A percentile compares a stretch with the other conserved stretches of the same genome.
Conservation (phyloP, 2,113 vertebrate species). For the Lepisosteus osseus region DNA sequence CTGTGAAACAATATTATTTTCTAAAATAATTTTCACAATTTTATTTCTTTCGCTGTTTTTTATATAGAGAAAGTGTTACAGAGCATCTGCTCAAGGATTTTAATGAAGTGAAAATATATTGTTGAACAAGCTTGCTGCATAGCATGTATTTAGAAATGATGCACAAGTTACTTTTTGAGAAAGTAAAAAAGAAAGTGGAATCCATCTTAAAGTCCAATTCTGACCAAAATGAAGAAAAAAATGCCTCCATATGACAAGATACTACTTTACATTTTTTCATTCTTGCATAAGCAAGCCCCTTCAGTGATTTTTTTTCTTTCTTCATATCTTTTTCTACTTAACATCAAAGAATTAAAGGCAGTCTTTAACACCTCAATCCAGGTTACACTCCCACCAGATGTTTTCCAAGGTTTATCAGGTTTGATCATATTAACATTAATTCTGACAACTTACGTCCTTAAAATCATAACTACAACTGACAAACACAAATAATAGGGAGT, state of each 20-base stretch:
- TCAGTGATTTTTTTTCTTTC: no score
- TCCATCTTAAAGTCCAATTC: background rate
- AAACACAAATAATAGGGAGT: no score
- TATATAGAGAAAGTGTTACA: background rate
- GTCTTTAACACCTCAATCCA: no score
- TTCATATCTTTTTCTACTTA: no score
- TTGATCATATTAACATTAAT: no score
- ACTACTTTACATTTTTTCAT: background rate
- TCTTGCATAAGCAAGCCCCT: no score
- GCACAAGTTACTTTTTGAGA: background rate
- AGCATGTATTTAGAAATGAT: background rate
- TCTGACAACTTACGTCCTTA: no score
- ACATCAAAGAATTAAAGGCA: no score
- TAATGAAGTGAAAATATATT: background rate
- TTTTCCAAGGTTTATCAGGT: no score
- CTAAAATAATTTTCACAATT: constrained; percentile 19
- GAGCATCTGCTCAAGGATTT: background rate
- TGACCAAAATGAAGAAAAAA: background rate
- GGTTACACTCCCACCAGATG: no score
- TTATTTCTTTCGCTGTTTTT: background rate
- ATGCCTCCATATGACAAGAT: background rate
- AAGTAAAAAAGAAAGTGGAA: background rate
- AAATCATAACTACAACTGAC: no score
- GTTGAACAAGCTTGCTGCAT: background rate
- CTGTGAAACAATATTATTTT: constrained; percentile 3